These are phyloP conservation scores for Spongilla lacustris DNA, from an alignment of 37 sponge, comb jelly and placozoan genomes.

Conservation along the genomic window DNA sequence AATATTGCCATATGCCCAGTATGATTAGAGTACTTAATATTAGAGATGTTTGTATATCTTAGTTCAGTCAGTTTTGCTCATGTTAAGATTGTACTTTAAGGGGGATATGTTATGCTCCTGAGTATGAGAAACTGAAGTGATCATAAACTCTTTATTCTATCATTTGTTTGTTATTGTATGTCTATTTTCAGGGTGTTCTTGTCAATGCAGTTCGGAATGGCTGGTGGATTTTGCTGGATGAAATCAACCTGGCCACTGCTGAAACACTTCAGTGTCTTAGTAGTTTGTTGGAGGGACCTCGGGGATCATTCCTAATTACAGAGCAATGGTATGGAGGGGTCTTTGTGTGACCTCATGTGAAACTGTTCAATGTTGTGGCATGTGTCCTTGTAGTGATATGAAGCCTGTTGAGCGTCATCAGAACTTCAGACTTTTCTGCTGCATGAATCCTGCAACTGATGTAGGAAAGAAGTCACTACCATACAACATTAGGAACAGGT, in stretches of 20 bases:
- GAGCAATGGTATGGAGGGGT: conserved; percentile 77
- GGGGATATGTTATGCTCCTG: too few relatives aligned
- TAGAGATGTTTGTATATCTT: too few relatives aligned
- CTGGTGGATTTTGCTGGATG: conserved; percentile 96
- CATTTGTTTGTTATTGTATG: too few relatives aligned
- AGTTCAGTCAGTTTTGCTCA: too few relatives aligned
- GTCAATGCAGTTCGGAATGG: conserved; percentile 88
- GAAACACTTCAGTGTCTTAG: conserved; percentile 95
- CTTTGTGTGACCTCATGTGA: too few relatives aligned
- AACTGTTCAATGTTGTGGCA: too few relatives aligned
- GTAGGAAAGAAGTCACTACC: conserved; percentile 92
- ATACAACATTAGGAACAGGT: conserved; percentile 87
- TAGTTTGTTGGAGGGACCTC: conserved; percentile 75
- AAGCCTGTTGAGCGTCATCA: conserved; percentile 70
- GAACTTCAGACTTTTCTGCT: conserved; percentile 90
- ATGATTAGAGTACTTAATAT: too few relatives aligned
- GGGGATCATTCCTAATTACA: conserved; percentile 71
- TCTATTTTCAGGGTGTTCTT: conserved; percentile 79
- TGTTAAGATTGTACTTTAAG: too few relatives aligned
- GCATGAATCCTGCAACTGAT: conserved; percentile 99
- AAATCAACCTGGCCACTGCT: conserved; percentile 93
- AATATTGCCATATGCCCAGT: too few relatives aligned
- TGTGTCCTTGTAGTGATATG: conserved; percentile 56
- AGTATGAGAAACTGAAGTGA: too few relatives aligned
- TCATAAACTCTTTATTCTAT: too few relatives aligned